Conservation (phyloP, 1,140 invertebrate species). For the Trichoplusia ni region DNA sequence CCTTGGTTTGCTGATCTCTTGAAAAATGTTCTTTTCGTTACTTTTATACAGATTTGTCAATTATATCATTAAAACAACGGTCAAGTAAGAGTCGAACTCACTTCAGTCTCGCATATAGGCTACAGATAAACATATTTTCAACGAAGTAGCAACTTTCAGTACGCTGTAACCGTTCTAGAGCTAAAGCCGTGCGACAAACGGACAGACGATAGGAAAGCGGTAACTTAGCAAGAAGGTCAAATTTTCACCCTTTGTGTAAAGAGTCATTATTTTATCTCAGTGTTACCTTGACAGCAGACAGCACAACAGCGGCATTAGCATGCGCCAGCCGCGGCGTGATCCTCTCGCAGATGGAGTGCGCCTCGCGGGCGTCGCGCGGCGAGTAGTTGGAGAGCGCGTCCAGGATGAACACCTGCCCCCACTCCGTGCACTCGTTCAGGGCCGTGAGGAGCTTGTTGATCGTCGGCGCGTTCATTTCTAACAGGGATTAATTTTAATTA, state of each 20-base stretch:
- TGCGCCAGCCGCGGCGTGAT: conserved; percentile 99
- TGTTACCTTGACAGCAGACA: conserved; percentile 97
- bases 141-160: too few relatives aligned
- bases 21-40: too few relatives aligned
- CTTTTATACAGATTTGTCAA: too few relatives aligned
- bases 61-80: too few relatives aligned
- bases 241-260: too few relatives aligned
- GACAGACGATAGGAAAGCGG: too few relatives aligned
- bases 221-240: too few relatives aligned
- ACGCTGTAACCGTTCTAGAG: neutral
- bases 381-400: conserved; percentile 99
- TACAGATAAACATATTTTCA: too few relatives aligned
- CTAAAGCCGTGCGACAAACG: neutral
- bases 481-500: neutral
- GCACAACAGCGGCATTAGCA: conserved; percentile 99
- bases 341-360: conserved; percentile 99
- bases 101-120: too few relatives aligned
- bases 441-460: conserved; percentile 99
- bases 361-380: conserved; percentile 98
- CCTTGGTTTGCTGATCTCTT: too few relatives aligned
- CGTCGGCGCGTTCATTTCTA: conserved; percentile 97
- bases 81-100: too few relatives aligned
- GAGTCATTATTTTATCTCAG: neutral
- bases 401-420: conserved; percentile 99
- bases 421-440: conserved; percentile 99